Conservation (phyloP, 2,113 vertebrate genomes). For the Grallaria varia region DNA sequence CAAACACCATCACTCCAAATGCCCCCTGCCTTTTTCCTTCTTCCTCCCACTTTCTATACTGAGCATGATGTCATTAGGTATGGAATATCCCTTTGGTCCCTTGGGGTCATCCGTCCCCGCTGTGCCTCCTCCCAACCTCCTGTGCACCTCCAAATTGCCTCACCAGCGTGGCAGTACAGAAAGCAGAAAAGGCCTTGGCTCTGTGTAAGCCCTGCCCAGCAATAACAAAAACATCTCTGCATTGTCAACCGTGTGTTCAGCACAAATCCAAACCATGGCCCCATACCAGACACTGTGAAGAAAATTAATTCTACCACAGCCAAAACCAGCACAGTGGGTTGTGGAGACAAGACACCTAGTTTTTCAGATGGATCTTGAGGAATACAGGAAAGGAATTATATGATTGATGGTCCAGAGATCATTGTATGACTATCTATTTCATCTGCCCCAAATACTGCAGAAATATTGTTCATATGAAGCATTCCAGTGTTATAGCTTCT, state of each 20-base stretch:
- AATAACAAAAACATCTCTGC: background rate
- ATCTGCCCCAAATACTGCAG: background rate
- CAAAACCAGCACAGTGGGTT: background rate
- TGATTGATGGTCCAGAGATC: background rate
- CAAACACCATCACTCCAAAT: background rate
- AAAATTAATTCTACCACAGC: background rate
- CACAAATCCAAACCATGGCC: background rate
- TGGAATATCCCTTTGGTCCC: background rate
- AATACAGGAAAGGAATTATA: background rate
- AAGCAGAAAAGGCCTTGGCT: background rate
- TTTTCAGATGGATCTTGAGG: background rate
- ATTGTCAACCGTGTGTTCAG: background rate
- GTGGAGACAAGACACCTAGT: background rate
- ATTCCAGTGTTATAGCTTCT: background rate
- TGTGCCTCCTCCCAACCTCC: background rate
- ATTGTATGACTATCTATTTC: background rate
- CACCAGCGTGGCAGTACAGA: fast-evolving
- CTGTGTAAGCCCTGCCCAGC: background rate
- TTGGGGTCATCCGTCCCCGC: background rate
- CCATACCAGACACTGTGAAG: background rate
- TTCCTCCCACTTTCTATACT: fast-evolving
- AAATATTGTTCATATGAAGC: background rate
- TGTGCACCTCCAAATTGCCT: background rate
- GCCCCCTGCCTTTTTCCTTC: background rate
- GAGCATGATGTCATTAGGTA: background rate